These are phyloP conservation scores for Bugula neritina DNA, from an alignment of 2,888 invertebrate genomes.

Conservation along the genomic window DNA sequence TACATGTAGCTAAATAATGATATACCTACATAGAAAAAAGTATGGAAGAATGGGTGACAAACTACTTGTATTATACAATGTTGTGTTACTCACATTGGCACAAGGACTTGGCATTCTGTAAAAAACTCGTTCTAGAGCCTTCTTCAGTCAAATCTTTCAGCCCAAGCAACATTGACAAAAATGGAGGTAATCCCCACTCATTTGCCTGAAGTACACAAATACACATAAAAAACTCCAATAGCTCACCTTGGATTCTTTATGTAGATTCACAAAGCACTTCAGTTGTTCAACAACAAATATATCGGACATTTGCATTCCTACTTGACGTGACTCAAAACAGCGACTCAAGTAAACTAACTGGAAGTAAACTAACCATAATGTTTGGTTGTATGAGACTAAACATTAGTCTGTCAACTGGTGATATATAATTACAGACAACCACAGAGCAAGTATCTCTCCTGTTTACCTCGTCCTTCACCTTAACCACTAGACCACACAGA, in stretches of 20 bases:
- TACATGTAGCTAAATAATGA: no score
- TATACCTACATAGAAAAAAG: no score
- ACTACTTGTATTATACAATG: no score
- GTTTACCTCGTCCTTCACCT: slow-evolving; percentile 8
- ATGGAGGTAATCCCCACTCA: slow-evolving; percentile 18
- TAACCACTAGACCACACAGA: background rate
- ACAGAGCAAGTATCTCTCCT: slow-evolving; percentile 12
- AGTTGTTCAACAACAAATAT: no score
- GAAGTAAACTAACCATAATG: background rate
- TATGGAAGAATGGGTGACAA: no score
- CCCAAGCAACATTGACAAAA: background rate
- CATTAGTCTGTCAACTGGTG: slow-evolving; percentile 13
- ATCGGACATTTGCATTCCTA: no score
- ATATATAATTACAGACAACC: slow-evolving; percentile 10
- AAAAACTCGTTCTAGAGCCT: background rate
- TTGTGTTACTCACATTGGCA: slow-evolving; percentile 5
- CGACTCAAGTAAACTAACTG: no score
- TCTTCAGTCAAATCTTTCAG: slow-evolving; percentile 1
- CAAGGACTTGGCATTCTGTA: slow-evolving; percentile 10
- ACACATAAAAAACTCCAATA: no score
- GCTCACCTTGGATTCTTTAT: no score
- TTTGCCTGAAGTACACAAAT: background rate
- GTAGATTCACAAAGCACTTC: no score
- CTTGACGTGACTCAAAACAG: no score
- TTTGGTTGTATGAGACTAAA: slow-evolving; percentile 10